Evolutionary conservation across 2,888 invertebrate species (phyloP).

Genomic region (Limnephilus auricula): DNA sequence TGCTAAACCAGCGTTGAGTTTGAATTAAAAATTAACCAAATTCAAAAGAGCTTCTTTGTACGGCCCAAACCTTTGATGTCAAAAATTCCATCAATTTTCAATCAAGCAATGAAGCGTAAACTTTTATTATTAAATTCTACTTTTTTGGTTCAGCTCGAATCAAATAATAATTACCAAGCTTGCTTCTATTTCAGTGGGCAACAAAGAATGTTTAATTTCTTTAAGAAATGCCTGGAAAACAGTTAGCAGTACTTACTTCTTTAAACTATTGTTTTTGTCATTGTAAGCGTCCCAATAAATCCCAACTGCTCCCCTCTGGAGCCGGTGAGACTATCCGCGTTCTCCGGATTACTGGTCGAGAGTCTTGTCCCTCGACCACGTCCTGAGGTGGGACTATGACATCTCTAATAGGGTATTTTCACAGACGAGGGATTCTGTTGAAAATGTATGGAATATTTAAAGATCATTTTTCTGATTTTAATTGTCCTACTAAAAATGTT

Average conservation of each 20-base stretch:
- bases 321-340: no score
- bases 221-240: neutral
- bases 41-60: neutral
- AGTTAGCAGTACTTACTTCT: neutral
- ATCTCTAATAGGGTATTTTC: no score
- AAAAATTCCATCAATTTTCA: slow-evolving; percentile 27
- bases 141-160: slow-evolving; percentile 13
- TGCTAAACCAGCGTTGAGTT: neutral
- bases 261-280: neutral
- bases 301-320: no score
- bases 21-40: neutral
- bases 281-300: no score
- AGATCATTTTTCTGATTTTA: no score
- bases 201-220: neutral
- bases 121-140: slow-evolving; percentile 10
- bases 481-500: no score
- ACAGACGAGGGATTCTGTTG: no score
- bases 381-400: no score
- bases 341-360: no score
- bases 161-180: slow-evolving; percentile 14
- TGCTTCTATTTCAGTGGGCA: neutral
- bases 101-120: neutral
- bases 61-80: neutral
- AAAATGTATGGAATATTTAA: no score
- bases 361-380: no score